phyloP scores from a whole-genome alignment of 2,888 invertebrate species.

The Ophion ventricosus region DNA sequence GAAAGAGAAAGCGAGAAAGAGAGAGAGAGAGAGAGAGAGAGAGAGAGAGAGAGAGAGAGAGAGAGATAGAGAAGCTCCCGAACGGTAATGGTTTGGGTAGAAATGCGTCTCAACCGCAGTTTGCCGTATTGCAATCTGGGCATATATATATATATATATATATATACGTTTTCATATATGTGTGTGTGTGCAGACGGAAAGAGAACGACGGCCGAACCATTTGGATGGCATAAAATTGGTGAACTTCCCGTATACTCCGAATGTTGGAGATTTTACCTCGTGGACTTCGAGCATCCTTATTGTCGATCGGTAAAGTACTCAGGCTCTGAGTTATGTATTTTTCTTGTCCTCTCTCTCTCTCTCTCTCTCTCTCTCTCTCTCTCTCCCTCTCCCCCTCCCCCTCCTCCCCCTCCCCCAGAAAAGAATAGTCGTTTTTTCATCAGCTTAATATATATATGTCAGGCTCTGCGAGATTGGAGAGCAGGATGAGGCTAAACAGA shows the following conservation, averaged over 20 bases:
- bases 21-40: background rate
- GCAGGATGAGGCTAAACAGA: constrained; percentile 20
- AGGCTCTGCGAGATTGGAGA: background rate
- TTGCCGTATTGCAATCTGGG: background rate
- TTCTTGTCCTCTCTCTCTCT: background rate
- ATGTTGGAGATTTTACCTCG: background rate
- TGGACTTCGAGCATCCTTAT: constrained; percentile 36
- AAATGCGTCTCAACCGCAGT: constrained; percentile 3
- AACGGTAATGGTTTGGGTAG: background rate
- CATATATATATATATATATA: background rate
- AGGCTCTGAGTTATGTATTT: constrained; percentile 30
- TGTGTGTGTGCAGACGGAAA: background rate
- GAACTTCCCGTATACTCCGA: constrained; percentile 2
- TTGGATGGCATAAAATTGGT: constrained; percentile 20
- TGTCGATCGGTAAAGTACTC: constrained; percentile 36
- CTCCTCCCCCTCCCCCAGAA: too few species aligned
- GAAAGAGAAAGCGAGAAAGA: background rate
- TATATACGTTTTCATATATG: too few species aligned
- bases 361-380: background rate
- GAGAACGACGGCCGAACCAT: constrained; percentile 4
- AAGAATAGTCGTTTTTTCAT: too few species aligned
- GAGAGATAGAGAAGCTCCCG: background rate
- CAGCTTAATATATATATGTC: too few species aligned
- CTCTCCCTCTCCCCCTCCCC: too few species aligned
- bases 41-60: background rate